A percentile compares a stretch with the other conserved stretches of the same genome.
Conservation (phyloP, 2,113 vertebrate species). For the Podarcis cretensis region DNA sequence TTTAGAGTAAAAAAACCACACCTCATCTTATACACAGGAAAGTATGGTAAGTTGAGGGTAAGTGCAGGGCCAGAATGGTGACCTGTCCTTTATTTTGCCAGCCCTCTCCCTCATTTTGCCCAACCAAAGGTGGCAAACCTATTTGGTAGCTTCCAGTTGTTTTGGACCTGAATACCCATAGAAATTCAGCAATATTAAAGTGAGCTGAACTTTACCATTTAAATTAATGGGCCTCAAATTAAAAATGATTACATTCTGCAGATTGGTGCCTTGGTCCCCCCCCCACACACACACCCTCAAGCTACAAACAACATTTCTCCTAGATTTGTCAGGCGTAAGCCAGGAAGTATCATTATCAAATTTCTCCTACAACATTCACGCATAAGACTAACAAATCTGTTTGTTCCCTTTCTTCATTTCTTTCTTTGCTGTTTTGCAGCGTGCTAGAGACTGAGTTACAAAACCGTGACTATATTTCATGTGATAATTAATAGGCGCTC, state of each 20-base stretch:
- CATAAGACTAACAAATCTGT: slow-evolving; percentile 1
- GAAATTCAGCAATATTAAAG: background rate
- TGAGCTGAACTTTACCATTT: background rate
- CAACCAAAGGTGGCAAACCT: too few species aligned
- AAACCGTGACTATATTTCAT: slow-evolving; percentile 21
- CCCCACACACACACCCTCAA: background rate
- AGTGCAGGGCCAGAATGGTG: too few species aligned
- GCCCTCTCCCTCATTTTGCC: too few species aligned
- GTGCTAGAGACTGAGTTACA: background rate
- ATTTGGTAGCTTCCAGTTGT: too few species aligned
- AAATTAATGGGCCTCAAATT: background rate
- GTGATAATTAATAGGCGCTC: slow-evolving; percentile 34
- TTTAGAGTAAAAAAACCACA: too few species aligned
- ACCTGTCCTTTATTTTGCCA: too few species aligned
- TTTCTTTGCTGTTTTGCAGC: background rate
- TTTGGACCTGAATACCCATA: background rate
- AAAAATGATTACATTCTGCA: background rate
- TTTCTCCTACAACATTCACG: background rate
- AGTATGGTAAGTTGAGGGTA: too few species aligned
- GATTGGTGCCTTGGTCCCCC: background rate
- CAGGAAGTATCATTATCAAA: background rate
- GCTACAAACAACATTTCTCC: background rate
- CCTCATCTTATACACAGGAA: too few species aligned
- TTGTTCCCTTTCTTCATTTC: background rate
- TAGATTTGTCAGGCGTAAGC: background rate